Evolutionary conservation across 2,113 vertebrate genomes (phyloP).

Genomic region (Prolemur simus): DNA sequence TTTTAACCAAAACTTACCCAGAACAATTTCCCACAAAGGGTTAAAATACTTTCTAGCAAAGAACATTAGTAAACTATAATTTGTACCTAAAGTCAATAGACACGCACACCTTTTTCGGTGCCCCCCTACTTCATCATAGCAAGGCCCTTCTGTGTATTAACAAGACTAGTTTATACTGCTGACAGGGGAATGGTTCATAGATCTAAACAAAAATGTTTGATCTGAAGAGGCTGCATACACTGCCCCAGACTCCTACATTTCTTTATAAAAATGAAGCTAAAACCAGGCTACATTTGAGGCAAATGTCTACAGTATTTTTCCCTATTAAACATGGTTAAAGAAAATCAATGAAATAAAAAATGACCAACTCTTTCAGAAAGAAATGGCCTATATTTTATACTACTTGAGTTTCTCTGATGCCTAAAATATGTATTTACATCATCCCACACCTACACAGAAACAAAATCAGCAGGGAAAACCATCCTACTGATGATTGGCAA

Average conservation of each 20-base stretch:
- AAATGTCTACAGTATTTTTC: conserved; percentile 36
- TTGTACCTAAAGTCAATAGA: background rate
- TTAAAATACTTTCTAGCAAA: conserved; percentile 31
- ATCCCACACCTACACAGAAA: conserved; percentile 52
- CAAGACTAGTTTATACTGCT: conserved; percentile 33
- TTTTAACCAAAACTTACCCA: background rate
- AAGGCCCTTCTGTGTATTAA: conserved; percentile 21
- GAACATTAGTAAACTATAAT: background rate
- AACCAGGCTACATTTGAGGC: conserved; percentile 46
- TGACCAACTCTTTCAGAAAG: background rate
- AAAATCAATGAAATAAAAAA: conserved; percentile 34
- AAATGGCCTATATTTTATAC: conserved; percentile 24
- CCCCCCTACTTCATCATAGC: background rate
- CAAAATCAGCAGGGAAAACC: conserved; percentile 52
- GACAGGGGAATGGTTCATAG: background rate
- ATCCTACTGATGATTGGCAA: conserved; percentile 40
- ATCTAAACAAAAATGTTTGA: conserved; percentile 55
- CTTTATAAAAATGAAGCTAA: conserved; percentile 55
- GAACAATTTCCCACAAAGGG: background rate
- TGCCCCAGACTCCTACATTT: background rate
- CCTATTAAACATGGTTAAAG: conserved; percentile 27
- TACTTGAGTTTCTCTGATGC: conserved; percentile 29
- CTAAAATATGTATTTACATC: conserved; percentile 53
- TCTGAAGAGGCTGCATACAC: conserved; percentile 37
- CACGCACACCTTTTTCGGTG: background rate